Evolutionary conservation across 1,140 invertebrate species (phyloP), one percentile per base, ranked within the genome.

Genomic region (Parapsyche elsis): DNA sequence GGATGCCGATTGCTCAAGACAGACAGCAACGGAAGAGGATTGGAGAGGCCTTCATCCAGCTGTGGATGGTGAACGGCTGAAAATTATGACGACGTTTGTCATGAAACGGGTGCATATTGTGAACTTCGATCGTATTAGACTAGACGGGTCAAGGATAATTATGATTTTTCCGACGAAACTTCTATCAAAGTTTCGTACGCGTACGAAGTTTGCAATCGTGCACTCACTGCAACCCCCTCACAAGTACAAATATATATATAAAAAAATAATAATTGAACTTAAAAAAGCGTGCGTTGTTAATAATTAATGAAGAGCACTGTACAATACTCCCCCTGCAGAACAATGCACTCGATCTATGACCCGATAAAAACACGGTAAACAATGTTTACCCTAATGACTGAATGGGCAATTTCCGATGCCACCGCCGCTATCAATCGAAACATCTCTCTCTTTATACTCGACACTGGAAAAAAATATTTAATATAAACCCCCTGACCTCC

Each of bases 381-480:
- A 82, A 82, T 80, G 78, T 82, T 80, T 82, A 74, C 74, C 81
- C 78, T 82, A 82, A 82, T 82, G 81, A 82, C 81, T 53, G 81
- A 71, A 70, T 46, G 78, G 59, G 57, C 81, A 80, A 73, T 81
- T 74, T 78, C 73, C 78, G 76, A 77, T 64, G 57, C 53, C 23
- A 77, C 59, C n/a, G n/a, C 64, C 59, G n/a, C 38, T 77, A 77
- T 77, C 75, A 19, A 77, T 21, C n/a, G 19, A 59, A 44, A 67
- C 9, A 77, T 77, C 53, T 53, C 49, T 53, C 49, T 53, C 12
- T 53, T 5, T 53, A 2, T 53, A 12, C 12, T 5, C 10, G 2
- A 5, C 49, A 53, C 16, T 14, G 16, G 10, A 14, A 12, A 53
- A 53, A 53, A 14, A 14, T 53, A 16, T 53, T 53, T 53, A 38